Evolutionary conservation across 2,797 vertebrate species (phyloP).

Genomic region (Anguilla pacifica): DNA sequence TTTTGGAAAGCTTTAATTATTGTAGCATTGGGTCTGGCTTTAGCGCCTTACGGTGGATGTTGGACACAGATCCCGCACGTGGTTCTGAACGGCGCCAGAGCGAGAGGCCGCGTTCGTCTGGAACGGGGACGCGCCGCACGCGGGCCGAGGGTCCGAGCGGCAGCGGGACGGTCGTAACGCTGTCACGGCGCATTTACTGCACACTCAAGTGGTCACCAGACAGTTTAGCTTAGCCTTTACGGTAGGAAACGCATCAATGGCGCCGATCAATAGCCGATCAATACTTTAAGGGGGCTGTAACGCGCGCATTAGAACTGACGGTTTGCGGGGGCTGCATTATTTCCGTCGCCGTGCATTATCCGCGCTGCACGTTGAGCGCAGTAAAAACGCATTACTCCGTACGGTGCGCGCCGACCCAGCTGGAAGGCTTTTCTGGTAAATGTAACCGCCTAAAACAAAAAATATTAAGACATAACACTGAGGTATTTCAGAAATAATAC

Average conservation of each 20-base stretch:
- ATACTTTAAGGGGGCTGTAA: background rate
- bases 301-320: background rate
- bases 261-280: background rate
- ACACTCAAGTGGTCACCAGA: background rate
- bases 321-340: background rate
- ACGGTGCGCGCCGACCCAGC: background rate
- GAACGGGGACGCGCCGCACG: background rate
- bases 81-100: background rate
- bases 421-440: background rate
- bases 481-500: background rate
- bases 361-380: background rate
- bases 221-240: background rate
- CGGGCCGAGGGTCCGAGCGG: background rate
- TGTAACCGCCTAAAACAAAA: background rate
- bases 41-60: background rate
- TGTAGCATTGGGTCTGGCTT: background rate
- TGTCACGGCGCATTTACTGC: background rate
- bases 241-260: slow-evolving; percentile 8
- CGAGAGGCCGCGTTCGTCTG: background rate
- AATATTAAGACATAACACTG: background rate
- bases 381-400: background rate
- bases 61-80: background rate
- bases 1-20: background rate
- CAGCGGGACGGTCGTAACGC: background rate
- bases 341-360: background rate